Evolutionary conservation across 2,113 vertebrate genomes (phyloP).

Genomic region (Chascanopsetta lugubris): DNA sequence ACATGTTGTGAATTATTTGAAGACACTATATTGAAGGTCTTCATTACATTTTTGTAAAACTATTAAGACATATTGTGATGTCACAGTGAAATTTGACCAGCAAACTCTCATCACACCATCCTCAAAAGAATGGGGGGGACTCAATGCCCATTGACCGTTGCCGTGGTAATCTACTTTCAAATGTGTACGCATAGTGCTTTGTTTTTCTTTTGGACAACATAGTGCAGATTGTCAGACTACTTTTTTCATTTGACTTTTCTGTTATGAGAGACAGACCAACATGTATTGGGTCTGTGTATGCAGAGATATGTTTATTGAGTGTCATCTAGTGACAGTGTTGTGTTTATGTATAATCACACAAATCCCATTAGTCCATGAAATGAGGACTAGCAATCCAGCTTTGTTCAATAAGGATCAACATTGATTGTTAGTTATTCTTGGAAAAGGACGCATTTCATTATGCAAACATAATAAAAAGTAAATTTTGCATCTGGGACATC

Average conservation of each 20-base stretch:
- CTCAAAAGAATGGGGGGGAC: background rate
- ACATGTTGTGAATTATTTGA: background rate
- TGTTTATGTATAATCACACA: background rate
- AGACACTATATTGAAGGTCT: background rate
- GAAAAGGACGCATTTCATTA: background rate
- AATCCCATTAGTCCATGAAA: constrained; percentile 1
- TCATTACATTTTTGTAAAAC: no score
- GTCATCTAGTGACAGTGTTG: background rate
- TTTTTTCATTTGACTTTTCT: background rate
- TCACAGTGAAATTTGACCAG: background rate
- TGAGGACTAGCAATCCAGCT: background rate
- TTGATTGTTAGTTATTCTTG: background rate
- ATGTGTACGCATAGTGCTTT: background rate
- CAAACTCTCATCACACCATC: background rate
- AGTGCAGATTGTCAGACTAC: background rate
- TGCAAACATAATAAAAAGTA: no score
- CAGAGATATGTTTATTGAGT: background rate
- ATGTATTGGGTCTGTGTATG: background rate
- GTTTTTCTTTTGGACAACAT: background rate
- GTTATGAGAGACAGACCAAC: background rate
- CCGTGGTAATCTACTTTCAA: background rate
- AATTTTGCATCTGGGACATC: no score
- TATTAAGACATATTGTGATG: background rate
- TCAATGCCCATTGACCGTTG: background rate
- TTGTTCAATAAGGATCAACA: background rate